These are phyloP conservation scores for Eidolon helvum DNA, from an alignment of 2,113 vertebrate species.

Conservation along the genomic window DNA sequence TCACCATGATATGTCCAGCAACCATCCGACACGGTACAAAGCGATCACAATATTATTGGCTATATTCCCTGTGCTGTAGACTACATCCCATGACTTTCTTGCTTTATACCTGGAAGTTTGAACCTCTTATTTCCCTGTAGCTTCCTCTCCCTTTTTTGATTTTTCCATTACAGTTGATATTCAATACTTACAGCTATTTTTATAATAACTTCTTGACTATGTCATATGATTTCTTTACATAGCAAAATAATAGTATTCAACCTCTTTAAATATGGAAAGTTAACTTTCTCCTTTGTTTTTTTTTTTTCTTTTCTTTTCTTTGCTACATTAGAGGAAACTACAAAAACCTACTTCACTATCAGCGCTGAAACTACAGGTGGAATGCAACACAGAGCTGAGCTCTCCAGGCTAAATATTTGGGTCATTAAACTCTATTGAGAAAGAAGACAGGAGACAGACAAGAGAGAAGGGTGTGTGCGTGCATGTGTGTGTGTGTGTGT, in stretches of 20 bases:
- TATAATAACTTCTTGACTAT: not conserved
- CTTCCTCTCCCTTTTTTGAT: no score
- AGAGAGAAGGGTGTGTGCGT: not conserved
- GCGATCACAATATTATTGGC: no score
- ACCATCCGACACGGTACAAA: no score
- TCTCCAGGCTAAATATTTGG: not conserved
- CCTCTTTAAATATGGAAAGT: not conserved
- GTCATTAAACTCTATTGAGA: not conserved
- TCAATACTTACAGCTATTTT: not conserved
- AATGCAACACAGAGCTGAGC: not conserved
- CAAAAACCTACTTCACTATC: not conserved
- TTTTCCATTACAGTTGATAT: no score
- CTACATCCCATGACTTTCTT: no score
- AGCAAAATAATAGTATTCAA: slow-evolving; percentile 6
- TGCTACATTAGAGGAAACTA: not conserved
- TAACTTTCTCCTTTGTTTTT: slow-evolving; percentile 12
- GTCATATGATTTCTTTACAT: not conserved
- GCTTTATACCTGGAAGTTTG: no score
- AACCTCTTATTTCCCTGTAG: no score
- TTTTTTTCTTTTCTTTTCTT: not conserved
- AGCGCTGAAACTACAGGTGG: not conserved
- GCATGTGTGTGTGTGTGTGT: not conserved
- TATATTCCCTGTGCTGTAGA: no score
- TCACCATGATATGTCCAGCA: no score
- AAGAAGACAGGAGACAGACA: not conserved